Evolutionary conservation across 2,888 invertebrate species (phyloP), one percentile per base, ranked within the genome.

Genomic region (Leucophora obtusa): DNA sequence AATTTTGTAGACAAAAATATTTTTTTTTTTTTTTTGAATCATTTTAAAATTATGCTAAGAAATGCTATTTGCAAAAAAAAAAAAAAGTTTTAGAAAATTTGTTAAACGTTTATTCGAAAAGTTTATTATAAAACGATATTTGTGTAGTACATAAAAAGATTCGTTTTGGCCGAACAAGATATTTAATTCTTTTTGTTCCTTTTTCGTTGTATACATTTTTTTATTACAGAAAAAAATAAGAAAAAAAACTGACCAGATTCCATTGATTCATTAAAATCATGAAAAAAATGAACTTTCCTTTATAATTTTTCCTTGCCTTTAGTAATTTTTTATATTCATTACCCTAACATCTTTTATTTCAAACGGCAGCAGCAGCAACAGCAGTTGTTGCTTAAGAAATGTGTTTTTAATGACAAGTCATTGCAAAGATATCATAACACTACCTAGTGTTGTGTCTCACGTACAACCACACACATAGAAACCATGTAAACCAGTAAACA

Each of bases 351-450:
- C 54, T 18, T 43, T 21, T 53, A 14, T 8, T 21, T 47, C 11
- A 59, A 63, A 38, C 3, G 8, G 43, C 21, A 43, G 33, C n/a
- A 24, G 38, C 35, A 35, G 24, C 28, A 28, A n/a, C 35, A 15
- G 59, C 17, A 80, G 69, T 72, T 76, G 63, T 76, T 80, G 72
- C 72, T 80, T 65, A 72, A 68, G 72, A 80, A 80, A 80, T 80
- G 80, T 76, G 80, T 80, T 80, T 80, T 80, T 80, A 81, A 81
- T 81, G 81, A 81, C 81, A 81, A 81, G 73, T 62, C 77, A 77
- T 81, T 73, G 81, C 73, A 66, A 73, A 66, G 73, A 81, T 81
- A 77, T 77, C 65, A 50, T 53, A 47, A n/a, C 6, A 47, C n/a
- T 14, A 21, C 59, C 54, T 70, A 71, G 66, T 53, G 33, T 69